A percentile compares a stretch with the other conserved stretches of the same genome.
Conservation (phyloP, 1,140 invertebrate species). For the Drosophila sproati region DNA sequence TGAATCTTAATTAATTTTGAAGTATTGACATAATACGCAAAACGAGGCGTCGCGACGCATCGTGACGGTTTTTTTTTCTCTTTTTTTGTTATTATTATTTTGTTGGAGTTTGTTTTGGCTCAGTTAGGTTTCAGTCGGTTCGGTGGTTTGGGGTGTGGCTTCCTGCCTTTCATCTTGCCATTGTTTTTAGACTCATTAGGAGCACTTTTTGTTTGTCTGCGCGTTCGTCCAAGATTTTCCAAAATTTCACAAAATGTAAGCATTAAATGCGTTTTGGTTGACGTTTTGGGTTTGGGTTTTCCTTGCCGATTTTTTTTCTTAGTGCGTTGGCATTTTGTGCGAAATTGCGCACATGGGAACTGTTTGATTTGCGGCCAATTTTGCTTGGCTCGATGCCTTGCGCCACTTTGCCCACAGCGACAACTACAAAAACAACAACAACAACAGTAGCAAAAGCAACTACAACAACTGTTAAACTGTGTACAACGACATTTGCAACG, state of each 20-base stretch:
- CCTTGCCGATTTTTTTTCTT: slow-evolving; percentile 33
- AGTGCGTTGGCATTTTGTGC: slow-evolving; percentile 55
- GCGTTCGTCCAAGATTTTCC: slow-evolving; percentile 29
- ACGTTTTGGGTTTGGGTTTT: slow-evolving; percentile 48
- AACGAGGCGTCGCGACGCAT: slow-evolving; percentile 16
- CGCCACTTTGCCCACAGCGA: slow-evolving; percentile 43
- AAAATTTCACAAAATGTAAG: slow-evolving; percentile 61
- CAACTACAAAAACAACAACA: slow-evolving; percentile 11
- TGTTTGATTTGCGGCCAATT: slow-evolving; percentile 80
- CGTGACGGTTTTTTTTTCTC: slow-evolving; percentile 16
- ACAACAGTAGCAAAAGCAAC: not conserved
- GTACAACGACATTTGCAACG: slow-evolving; percentile 68
- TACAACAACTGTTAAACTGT: slow-evolving; percentile 55
- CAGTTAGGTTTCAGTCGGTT: slow-evolving; percentile 18
- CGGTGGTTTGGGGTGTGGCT: slow-evolving; percentile 59
- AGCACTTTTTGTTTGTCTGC: slow-evolving; percentile 28
- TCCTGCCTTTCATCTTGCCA: slow-evolving; percentile 59
- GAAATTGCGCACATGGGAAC: slow-evolving; percentile 79
- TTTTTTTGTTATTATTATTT: not conserved
- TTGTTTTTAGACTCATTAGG: slow-evolving; percentile 32
- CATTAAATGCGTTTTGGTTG: slow-evolving; percentile 53
- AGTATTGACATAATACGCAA: slow-evolving; percentile 56
- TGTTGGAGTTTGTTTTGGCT: not conserved
- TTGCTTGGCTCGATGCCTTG: slow-evolving; percentile 62
- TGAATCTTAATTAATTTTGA: slow-evolving; percentile 78